phyloP scores from a whole-genome alignment of 2,797 vertebrate genomes.

The Sebastolobus alascanus region DNA sequence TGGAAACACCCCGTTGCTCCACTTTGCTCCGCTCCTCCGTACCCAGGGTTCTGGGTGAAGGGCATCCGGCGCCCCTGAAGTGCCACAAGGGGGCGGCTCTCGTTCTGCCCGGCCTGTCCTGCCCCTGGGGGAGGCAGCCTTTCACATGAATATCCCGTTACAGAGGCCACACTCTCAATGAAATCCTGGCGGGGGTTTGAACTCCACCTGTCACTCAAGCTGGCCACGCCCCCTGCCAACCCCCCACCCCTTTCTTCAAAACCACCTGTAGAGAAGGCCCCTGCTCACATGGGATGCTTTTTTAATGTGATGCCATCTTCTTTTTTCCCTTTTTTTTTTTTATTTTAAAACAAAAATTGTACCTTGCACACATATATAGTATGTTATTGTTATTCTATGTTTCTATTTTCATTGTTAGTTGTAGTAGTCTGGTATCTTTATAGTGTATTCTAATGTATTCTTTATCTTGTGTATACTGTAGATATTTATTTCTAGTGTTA shows the following conservation, averaged over 20 bases:
- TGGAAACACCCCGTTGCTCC: slow-evolving; percentile 57
- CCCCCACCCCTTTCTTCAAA: slow-evolving; percentile 20
- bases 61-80: slow-evolving; percentile 43
- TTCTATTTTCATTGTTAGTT: no score
- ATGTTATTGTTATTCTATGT: no score
- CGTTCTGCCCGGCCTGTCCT: slow-evolving; percentile 59
- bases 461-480: no score
- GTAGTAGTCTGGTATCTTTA: no score
- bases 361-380: no score
- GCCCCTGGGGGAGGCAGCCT: slow-evolving; percentile 64
- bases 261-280: slow-evolving; percentile 57
- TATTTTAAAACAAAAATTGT: no score
- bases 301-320: not conserved
- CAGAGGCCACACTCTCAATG: slow-evolving; percentile 80
- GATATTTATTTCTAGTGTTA: no score
- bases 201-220: slow-evolving; percentile 76
- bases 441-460: no score
- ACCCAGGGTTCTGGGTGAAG: slow-evolving; percentile 46
- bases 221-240: slow-evolving; percentile 44
- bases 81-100: slow-evolving; percentile 75
- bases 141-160: slow-evolving; percentile 86
- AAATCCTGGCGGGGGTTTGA: slow-evolving; percentile 78
- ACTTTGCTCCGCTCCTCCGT: slow-evolving; percentile 19
- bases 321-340: not conserved
- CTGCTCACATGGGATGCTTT: slow-evolving; percentile 1